A percentile compares a stretch with the other conserved stretches of the same genome.
Evolutionary conservation across 2,113 vertebrate species (phyloP).

Genomic region (Taxidea taxus): DNA sequence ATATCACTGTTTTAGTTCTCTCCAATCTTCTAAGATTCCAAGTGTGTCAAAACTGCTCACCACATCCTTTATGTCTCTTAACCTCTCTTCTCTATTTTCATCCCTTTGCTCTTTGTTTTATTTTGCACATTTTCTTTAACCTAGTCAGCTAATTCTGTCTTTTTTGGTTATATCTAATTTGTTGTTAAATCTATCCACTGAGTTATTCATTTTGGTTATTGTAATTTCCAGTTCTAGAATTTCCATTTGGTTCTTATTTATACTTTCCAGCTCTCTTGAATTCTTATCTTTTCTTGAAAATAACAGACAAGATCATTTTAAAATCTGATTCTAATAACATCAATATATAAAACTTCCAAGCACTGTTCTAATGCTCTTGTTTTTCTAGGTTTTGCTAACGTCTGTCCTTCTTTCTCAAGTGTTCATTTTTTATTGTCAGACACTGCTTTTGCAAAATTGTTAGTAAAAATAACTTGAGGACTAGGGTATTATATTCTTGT

Average conservation of each 20-base stretch:
- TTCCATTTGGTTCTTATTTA: background rate
- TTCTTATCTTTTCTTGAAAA: conserved; percentile 20
- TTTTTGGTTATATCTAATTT: background rate
- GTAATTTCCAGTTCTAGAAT: background rate
- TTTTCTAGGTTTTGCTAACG: background rate
- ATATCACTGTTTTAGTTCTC: background rate
- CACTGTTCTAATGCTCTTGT: background rate
- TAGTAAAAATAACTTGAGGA: background rate
- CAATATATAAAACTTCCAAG: background rate
- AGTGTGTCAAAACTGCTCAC: background rate
- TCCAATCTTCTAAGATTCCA: background rate
- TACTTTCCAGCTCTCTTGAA: background rate
- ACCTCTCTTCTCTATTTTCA: background rate
- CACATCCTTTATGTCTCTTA: background rate
- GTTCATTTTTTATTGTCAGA: background rate
- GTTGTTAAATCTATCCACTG: background rate
- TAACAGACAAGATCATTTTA: background rate
- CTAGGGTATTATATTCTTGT: background rate
- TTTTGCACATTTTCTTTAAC: conserved; percentile 11
- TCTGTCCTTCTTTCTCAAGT: background rate
- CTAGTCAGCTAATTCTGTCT: conserved; percentile 1
- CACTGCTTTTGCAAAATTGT: background rate
- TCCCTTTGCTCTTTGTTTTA: background rate
- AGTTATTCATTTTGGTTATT: background rate
- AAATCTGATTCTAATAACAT: background rate